These are phyloP conservation scores for Dascillus cervinus DNA, from an alignment of 2,888 invertebrate genomes.

Conservation along the genomic window DNA sequence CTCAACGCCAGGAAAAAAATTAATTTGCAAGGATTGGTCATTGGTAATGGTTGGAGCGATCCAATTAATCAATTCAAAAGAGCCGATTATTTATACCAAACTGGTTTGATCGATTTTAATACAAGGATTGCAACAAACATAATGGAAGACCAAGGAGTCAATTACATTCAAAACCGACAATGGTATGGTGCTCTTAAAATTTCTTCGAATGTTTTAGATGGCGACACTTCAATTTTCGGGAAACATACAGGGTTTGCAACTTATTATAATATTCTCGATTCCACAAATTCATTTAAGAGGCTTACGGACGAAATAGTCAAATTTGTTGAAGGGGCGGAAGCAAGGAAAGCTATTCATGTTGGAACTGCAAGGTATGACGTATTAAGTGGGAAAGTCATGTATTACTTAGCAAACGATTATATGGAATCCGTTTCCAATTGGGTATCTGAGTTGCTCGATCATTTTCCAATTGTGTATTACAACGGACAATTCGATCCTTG, in stretches of 20 bases:
- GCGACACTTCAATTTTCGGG: conserved; percentile 28
- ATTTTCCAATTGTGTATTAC: conserved; percentile 72
- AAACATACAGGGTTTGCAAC: conserved; percentile 14
- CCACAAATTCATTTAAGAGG: background rate
- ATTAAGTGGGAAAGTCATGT: conserved; percentile 52
- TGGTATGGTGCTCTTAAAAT: conserved; percentile 31
- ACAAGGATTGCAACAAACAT: conserved; percentile 18
- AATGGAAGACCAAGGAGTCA: conserved; percentile 17
- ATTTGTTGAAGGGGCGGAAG: conserved; percentile 1
- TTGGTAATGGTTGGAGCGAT: conserved; percentile 49
- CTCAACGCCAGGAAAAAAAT: conserved; percentile 34
- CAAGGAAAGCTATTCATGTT: conserved; percentile 7
- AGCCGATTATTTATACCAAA: conserved; percentile 46
- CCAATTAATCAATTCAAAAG: conserved; percentile 47
- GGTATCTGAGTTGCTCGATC: conserved; percentile 58
- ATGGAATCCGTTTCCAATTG: conserved; percentile 73
- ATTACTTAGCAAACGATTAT: conserved; percentile 63
- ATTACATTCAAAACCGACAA: conserved; percentile 25
- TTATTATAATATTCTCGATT: conserved; percentile 14
- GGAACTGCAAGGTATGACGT: conserved; percentile 6
- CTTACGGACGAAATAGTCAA: conserved; percentile 37
- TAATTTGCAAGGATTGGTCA: conserved; percentile 44
- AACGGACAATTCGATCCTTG: conserved; percentile 89
- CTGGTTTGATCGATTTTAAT: conserved; percentile 41
- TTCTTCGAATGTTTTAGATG: conserved; percentile 14